phyloP scores from a whole-genome alignment of 2,113 vertebrate species.

The Zosterops hypoxanthus region DNA sequence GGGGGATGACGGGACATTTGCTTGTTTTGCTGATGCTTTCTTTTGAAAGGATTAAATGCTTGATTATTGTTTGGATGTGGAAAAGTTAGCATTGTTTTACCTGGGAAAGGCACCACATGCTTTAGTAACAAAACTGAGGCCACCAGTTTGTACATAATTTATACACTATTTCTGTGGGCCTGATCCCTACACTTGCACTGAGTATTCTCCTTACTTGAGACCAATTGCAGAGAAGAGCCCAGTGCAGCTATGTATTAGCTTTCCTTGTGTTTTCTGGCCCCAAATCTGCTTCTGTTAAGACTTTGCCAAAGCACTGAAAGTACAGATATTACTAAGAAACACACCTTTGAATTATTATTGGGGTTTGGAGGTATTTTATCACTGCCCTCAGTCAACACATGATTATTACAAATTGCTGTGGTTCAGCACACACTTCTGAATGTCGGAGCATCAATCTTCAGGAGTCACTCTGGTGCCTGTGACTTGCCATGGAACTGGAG shows the following conservation, averaged over 20 bases:
- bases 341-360: neutral
- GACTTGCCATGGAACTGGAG: neutral
- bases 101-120: rapidly evolving
- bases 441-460: rapidly evolving
- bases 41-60: neutral
- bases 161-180: neutral
- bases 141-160: neutral
- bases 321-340: neutral
- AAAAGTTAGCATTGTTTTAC: neutral
- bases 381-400: neutral
- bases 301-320: neutral
- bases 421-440: rapidly evolving
- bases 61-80: neutral
- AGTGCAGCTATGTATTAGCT: neutral
- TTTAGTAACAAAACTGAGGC: neutral
- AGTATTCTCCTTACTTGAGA: neutral
- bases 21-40: neutral
- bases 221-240: neutral
- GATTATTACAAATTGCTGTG: neutral
- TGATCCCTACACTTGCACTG: neutral
- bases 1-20: too few relatives aligned
- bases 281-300: neutral
- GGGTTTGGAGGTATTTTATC: neutral
- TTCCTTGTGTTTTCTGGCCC: neutral
- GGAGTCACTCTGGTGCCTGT: rapidly evolving